Evolutionary conservation across 2,797 vertebrate genomes (phyloP).

Genomic region (Pangasius sanitwongsei): DNA sequence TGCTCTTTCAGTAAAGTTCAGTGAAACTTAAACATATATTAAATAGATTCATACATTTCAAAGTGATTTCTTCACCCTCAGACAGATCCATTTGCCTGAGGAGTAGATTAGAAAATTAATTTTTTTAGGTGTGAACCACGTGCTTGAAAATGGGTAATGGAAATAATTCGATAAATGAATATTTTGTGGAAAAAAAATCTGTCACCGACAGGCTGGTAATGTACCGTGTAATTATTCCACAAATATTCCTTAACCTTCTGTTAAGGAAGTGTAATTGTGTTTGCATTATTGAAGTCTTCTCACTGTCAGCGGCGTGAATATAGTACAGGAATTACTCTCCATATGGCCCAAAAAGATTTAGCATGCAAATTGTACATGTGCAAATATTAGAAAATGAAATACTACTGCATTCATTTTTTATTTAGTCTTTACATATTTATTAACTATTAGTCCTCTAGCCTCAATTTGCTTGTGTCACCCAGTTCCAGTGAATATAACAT

Average conservation of each 20-base stretch:
- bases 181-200: slow-evolving; percentile 22
- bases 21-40: not conserved
- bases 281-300: slow-evolving; percentile 61
- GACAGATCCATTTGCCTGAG: slow-evolving; percentile 10
- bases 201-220: slow-evolving; percentile 40
- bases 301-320: slow-evolving; percentile 63
- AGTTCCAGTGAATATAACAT: not conserved
- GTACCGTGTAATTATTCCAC: slow-evolving; percentile 44
- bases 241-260: slow-evolving; percentile 61
- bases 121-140: not conserved
- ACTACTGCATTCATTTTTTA: not conserved
- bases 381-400: not conserved
- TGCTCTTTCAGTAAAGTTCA: not conserved
- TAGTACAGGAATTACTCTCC: slow-evolving; percentile 63
- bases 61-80: not conserved
- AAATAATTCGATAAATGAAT: slow-evolving; percentile 46
- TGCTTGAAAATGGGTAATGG: slow-evolving; percentile 23
- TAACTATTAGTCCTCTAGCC: not conserved
- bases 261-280: slow-evolving; percentile 64
- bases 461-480: not conserved
- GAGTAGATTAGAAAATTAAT: slow-evolving; percentile 18
- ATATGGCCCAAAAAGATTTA: slow-evolving; percentile 70
- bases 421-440: slow-evolving; percentile 2
- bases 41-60: not conserved
- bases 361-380: slow-evolving; percentile 74